These are phyloP conservation scores for Oscheius sp. DNA, from an alignment of 2,888 invertebrate species.

Conservation along the genomic window DNA sequence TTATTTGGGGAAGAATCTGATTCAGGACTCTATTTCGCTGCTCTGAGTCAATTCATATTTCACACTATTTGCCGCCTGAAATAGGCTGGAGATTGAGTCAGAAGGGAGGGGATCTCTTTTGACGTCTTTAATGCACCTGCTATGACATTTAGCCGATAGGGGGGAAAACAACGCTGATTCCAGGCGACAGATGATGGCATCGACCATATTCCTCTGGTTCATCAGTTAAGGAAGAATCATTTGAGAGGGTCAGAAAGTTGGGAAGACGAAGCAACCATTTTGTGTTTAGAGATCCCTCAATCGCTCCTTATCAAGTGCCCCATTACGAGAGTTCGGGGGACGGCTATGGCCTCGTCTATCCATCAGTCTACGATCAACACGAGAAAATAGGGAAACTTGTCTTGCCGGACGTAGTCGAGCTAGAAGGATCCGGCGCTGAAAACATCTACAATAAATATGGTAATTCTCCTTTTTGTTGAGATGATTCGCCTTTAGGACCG, in stretches of 20 bases:
- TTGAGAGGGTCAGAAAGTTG: conserved; percentile 8
- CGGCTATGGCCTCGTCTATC: conserved; percentile 43
- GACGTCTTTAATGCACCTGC: too few relatives aligned
- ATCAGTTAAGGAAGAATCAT: not conserved
- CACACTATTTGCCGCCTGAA: too few relatives aligned
- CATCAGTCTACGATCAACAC: conserved; percentile 41
- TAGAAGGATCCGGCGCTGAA: conserved; percentile 48
- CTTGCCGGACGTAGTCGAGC: conserved; percentile 54
- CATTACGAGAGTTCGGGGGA: conserved; percentile 45
- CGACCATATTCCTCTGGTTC: conserved; percentile 25
- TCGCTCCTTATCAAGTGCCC: conserved; percentile 32
- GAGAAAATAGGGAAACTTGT: conserved; percentile 54
- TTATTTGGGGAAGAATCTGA: too few relatives aligned
- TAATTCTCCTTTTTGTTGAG: not conserved
- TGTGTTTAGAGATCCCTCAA: not conserved
- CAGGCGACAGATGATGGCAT: conserved; percentile 32
- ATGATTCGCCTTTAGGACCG: not conserved
- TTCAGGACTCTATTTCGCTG: too few relatives aligned
- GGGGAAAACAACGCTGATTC: not conserved
- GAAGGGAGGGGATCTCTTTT: too few relatives aligned
- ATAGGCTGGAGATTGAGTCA: too few relatives aligned
- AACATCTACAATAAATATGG: conserved; percentile 45
- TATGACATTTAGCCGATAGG: too few relatives aligned
- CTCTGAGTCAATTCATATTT: too few relatives aligned
- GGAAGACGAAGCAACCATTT: not conserved